Conservation (phyloP, 1,140 invertebrate genomes). For the Condylostylus longicornis region DNA sequence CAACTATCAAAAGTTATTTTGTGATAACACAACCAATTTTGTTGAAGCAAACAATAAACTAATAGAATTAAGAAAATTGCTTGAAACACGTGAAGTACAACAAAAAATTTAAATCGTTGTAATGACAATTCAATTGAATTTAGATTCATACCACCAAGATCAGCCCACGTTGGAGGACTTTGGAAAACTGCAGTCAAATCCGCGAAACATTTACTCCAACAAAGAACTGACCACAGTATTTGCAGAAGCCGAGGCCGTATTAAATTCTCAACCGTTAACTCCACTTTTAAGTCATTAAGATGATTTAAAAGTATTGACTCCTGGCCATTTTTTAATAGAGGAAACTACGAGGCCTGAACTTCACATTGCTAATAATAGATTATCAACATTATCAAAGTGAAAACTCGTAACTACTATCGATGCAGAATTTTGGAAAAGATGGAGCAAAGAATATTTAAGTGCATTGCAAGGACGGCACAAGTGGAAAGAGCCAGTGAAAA, state of each 20-base stretch:
- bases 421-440: neutral
- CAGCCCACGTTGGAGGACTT: neutral
- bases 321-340: neutral
- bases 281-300: neutral
- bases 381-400: neutral
- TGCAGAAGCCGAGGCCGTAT: neutral
- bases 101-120: neutral
- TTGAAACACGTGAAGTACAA: neutral
- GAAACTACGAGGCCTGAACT: neutral
- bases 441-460: neutral
- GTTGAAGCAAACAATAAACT: constrained; percentile 9
- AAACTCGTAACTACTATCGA: neutral
- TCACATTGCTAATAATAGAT: neutral
- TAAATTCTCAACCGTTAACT: neutral
- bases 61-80: neutral
- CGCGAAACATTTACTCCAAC: neutral
- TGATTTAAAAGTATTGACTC: neutral
- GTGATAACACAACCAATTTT: constrained; percentile 20
- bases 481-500: too few species aligned
- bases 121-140: neutral
- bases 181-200: neutral
- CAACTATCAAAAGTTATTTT: constrained; percentile 11
- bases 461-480: neutral
- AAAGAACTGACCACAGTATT: neutral
- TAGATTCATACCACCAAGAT: neutral